These are phyloP conservation scores for Crioceris asparagi DNA, from an alignment of 2,888 invertebrate genomes.

Conservation along the genomic window DNA sequence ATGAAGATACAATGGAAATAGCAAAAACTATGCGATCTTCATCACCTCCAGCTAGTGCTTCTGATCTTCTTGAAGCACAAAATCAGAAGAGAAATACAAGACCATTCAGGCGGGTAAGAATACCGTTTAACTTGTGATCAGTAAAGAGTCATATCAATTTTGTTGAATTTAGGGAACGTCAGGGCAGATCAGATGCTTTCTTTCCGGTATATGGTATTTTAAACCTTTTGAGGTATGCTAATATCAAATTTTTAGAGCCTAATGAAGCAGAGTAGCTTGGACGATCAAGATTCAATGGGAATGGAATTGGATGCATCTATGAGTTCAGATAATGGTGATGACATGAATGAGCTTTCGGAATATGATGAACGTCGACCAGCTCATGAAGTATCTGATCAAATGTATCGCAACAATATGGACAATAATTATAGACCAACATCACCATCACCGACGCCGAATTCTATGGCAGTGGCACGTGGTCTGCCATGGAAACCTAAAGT, in stretches of 20 bases:
- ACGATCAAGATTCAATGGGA: slow-evolving; percentile 59
- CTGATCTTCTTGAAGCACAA: slow-evolving; percentile 79
- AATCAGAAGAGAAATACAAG: slow-evolving; percentile 65
- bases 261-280: slow-evolving; percentile 86
- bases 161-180: too few species aligned
- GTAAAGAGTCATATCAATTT: slow-evolving; percentile 13
- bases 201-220: too few species aligned
- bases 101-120: slow-evolving; percentile 48
- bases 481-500: slow-evolving; percentile 97
- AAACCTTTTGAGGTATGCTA: neutral
- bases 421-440: slow-evolving; percentile 28
- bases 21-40: slow-evolving; percentile 89
- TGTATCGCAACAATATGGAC: slow-evolving; percentile 27
- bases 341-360: slow-evolving; percentile 39
- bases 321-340: slow-evolving; percentile 34
- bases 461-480: slow-evolving; percentile 37
- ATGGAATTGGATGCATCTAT: slow-evolving; percentile 58
- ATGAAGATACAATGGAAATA: slow-evolving; percentile 93
- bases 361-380: slow-evolving; percentile 44
- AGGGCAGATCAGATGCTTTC: too few species aligned
- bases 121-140: slow-evolving; percentile 2
- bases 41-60: slow-evolving; percentile 87
- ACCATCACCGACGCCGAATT: slow-evolving; percentile 21
- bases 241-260: slow-evolving; percentile 47
- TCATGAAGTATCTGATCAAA: slow-evolving; percentile 32